Conservation (phyloP, 2,113 vertebrate genomes). For the Lepidothrix coronata region DNA sequence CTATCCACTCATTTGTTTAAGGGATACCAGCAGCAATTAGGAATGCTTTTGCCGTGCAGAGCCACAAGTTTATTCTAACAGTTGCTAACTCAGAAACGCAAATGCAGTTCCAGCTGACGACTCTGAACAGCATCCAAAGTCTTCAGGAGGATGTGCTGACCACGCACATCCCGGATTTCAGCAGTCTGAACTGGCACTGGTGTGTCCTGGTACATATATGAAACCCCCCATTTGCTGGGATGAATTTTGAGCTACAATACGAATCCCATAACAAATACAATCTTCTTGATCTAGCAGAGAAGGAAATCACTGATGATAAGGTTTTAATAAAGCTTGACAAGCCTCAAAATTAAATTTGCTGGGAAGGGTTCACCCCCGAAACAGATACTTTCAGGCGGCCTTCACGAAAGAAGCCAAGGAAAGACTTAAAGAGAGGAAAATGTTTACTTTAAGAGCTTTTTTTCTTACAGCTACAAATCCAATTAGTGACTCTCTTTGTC, state of each 20-base stretch:
- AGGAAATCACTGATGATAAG: slow-evolving; percentile 64
- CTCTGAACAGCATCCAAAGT: background rate
- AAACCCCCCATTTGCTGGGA: background rate
- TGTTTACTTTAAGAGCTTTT: slow-evolving; percentile 29
- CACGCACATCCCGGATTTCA: background rate
- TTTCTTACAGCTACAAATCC: slow-evolving; percentile 51
- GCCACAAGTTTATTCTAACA: background rate
- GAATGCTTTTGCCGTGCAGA: background rate
- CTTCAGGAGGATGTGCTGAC: background rate
- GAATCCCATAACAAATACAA: slow-evolving; percentile 44
- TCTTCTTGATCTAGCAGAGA: slow-evolving; percentile 60
- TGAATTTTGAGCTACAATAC: background rate
- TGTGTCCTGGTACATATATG: background rate
- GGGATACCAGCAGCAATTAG: background rate
- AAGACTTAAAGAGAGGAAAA: slow-evolving; percentile 25
- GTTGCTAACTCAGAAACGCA: background rate
- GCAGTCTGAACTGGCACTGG: background rate
- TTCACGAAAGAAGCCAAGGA: background rate
- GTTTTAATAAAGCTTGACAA: slow-evolving; percentile 66
- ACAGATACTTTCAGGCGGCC: slow-evolving; percentile 31
- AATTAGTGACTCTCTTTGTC: slow-evolving; percentile 30
- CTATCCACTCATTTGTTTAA: background rate
- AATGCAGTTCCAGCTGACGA: background rate
- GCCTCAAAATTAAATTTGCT: slow-evolving; percentile 65
- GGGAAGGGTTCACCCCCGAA: slow-evolving; percentile 42